Base-by-base conservation (phyloP, 1,140 invertebrate genomes). In the Achroia grisella region DNA sequence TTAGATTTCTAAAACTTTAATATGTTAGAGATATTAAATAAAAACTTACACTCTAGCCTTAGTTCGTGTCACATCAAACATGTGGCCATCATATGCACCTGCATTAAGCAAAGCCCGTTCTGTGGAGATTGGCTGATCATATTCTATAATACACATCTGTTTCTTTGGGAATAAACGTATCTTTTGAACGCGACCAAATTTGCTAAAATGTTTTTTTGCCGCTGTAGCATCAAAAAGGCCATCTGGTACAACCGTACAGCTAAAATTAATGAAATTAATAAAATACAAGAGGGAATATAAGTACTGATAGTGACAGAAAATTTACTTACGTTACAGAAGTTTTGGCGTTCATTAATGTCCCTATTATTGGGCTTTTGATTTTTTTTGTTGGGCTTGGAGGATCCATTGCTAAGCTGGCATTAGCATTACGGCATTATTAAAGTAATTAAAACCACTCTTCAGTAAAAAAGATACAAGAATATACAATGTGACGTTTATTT, bases 191-290 rank as follows among this genome's bases (percentile, higher is more conserved):
- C 73, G 83, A 0, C 92, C 92, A 70, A 89, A 93, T 44, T 89
- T 87, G 6, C 84, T 74, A 45, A 93, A 93, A 61, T 92, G 89
- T 39, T 88, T 84, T 48, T 90, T 90, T 1, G 90, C 91, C 35
- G 87, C 67, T 40, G 73, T 66, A 57, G 89, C 87, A 53, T 90
- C 75, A n/a, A 93, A 87, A 31, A 93, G 82, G 3, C 80, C 59
- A 44, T 90, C 87, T 1, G 92, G 92, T 15, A 92, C 90, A 57
- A 91, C 84, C 8, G 84, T 74, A 56, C 91, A 93, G 36, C 89
- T 90, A 44, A 10, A 68, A 73, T 23, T 23, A 23, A 13, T 29
- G 10, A 8, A 28, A 29, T 11, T 29, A 10, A 40, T 41, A 17
- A 31, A 15, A 3, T 23, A 32, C 29, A 8, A 2, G 35, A 17